Evolutionary conservation across 1,140 invertebrate species (phyloP), one percentile per base, ranked within the genome.

Genomic region (Spodoptera litura): DNA sequence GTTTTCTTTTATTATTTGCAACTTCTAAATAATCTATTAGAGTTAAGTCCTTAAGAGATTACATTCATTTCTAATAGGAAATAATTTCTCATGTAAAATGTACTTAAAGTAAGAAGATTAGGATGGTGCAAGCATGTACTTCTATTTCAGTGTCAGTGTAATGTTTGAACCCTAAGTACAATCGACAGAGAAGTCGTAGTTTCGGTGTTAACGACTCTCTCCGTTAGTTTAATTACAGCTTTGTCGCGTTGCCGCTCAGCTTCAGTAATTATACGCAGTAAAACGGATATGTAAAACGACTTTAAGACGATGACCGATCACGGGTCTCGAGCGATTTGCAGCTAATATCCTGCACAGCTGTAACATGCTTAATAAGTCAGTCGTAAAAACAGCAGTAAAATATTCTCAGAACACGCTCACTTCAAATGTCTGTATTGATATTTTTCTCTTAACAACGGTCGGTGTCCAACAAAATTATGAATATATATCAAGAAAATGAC

Each of bases 191-290:
- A 85, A 86, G 83, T 84, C 79, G 81, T 77, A 80, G 72, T 81
- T 87, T 78, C 71, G 77, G 87, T 85, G 85, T 91, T 89, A 88
- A 91, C 88, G 88, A 90, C 81, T 78, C 64, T 78, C 83, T 84
- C 91, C 89, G 91, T 92, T 92, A 93, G 73, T 90, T 92, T 92
- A 91, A 93, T 92, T 91, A 88, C 86, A 80, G 83, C 84, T 90
- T 89, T 89, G 89, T 89, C 87, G 87, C 84, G 82, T 81, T 78
- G 81, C 82, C 87, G 83, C 79, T 81, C 79, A 85, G 80, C 83
- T 90, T 84, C 78, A 89, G 85, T 90, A 90, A 93, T 92, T 92
- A 90, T 87, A 86, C 82, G 85, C 86, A 88, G 83, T 90, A 88
- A 91, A 91, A 89, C 88, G 88, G 87, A 93, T 88, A 89, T 90